These are phyloP conservation scores for Megalurothrips usitatus DNA, from an alignment of 2,888 invertebrate species.

Conservation along the genomic window DNA sequence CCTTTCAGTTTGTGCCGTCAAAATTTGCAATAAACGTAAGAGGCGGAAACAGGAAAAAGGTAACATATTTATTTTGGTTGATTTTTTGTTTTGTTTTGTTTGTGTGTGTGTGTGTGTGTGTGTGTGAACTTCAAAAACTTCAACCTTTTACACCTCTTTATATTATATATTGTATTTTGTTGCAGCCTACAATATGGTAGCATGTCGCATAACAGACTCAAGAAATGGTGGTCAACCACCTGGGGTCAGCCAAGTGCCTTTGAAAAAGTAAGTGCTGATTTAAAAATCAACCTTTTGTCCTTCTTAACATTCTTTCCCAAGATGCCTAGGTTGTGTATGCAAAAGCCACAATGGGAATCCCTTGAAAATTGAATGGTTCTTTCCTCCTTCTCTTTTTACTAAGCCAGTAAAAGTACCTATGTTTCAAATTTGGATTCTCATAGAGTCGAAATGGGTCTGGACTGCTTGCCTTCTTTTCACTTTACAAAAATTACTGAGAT, in stretches of 20 bases:
- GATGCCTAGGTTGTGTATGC: slow-evolving; percentile 31
- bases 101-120: too few species aligned
- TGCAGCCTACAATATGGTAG: slow-evolving; percentile 98
- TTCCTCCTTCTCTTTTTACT: slow-evolving; percentile 19
- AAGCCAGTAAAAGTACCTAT: slow-evolving; percentile 3
- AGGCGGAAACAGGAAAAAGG: slow-evolving; percentile 97
- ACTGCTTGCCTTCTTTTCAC: background rate
- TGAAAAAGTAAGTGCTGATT: slow-evolving; percentile 82
- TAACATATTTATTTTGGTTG: slow-evolving; percentile 48
- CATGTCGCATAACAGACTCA: slow-evolving; percentile 90
- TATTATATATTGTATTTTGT: slow-evolving; percentile 42
- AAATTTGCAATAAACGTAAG: slow-evolving; percentile 96
- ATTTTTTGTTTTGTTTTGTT: slow-evolving; percentile 28
- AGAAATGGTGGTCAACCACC: slow-evolving; percentile 75
- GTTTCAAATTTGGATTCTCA: slow-evolving; percentile 2
- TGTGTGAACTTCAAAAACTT: slow-evolving; percentile 17
- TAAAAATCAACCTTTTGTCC: too few species aligned
- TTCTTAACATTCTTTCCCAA: background rate
- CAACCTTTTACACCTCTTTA: background rate
- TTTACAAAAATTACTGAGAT: background rate
- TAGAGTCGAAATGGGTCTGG: background rate
- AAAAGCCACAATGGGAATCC: background rate
- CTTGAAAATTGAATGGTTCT: background rate
- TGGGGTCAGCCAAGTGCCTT: slow-evolving; percentile 95
- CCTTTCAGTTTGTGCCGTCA: slow-evolving; percentile 93